Evolutionary conservation across 2,888 invertebrate species (phyloP).

Genomic region (Ophion ellenae): DNA sequence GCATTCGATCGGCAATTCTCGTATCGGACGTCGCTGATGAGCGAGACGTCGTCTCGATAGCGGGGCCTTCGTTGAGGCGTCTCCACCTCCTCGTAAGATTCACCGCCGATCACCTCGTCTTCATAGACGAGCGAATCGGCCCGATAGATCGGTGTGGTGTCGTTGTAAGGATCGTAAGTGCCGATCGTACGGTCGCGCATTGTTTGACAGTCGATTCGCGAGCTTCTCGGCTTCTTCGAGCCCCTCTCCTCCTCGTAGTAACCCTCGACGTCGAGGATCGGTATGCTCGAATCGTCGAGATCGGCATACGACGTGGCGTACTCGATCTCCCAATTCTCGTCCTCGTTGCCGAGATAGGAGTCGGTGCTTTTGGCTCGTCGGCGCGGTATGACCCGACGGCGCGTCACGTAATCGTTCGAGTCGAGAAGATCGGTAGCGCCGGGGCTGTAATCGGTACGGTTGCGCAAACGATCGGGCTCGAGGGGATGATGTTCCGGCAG

Average conservation of each 20-base stretch:
- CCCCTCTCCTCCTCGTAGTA: constrained; percentile 58
- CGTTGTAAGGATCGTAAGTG: constrained; percentile 13
- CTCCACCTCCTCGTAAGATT: constrained; percentile 40
- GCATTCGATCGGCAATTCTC: constrained; percentile 63
- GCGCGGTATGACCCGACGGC: constrained; percentile 64
- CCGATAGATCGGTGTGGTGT: constrained; percentile 38
- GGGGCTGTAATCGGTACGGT: background rate
- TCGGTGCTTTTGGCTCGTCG: constrained; percentile 78
- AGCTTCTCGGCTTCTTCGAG: constrained; percentile 63
- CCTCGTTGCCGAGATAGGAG: constrained; percentile 76
- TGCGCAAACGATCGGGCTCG: constrained; percentile 39
- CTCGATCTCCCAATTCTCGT: constrained; percentile 61
- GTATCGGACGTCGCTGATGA: background rate
- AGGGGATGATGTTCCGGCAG: constrained; percentile 69
- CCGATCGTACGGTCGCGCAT: background rate
- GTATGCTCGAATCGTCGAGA: constrained; percentile 68
- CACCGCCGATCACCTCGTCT: constrained; percentile 11
- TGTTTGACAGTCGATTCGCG: constrained; percentile 22
- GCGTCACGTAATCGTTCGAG: constrained; percentile 47
- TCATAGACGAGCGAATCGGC: constrained; percentile 52
- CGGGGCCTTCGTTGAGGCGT: constrained; percentile 59
- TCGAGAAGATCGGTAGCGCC: constrained; percentile 13
- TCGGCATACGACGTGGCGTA: constrained; percentile 74
- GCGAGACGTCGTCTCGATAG: background rate
- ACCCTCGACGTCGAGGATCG: constrained; percentile 63